Evolutionary conservation across 2,113 vertebrate species (phyloP).

Genomic region (Acinonyx jubatus): DNA sequence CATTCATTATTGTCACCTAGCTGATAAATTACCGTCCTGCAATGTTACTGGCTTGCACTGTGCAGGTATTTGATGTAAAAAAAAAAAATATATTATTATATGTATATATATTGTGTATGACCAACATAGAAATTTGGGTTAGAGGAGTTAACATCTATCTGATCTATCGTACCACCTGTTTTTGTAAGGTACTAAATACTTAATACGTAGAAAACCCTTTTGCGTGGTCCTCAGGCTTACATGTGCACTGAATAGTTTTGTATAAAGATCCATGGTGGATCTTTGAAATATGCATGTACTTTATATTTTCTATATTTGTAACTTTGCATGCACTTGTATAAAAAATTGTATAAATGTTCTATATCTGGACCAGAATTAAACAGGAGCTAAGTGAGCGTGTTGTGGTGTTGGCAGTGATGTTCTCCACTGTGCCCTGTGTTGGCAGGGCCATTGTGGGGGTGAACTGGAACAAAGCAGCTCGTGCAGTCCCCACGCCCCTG

Average conservation of each 20-base stretch:
- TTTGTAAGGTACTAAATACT: slow-evolving; percentile 71
- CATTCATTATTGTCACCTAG: slow-evolving; percentile 18
- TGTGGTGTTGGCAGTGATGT: neutral
- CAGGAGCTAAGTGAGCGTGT: neutral
- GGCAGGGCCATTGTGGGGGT: neutral
- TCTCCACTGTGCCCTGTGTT: neutral
- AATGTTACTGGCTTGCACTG: slow-evolving; percentile 47
- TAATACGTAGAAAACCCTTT: slow-evolving; percentile 19
- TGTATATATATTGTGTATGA: slow-evolving; percentile 17
- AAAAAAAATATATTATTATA: neutral
- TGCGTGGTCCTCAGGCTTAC: neutral
- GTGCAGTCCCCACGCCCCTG: no score
- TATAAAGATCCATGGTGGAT: slow-evolving; percentile 40
- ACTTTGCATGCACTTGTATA: slow-evolving; percentile 77
- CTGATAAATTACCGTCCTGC: slow-evolving; percentile 19
- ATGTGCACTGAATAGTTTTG: slow-evolving; percentile 65
- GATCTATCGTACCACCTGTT: neutral
- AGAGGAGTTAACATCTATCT: slow-evolving; percentile 15
- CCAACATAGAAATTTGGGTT: slow-evolving; percentile 19
- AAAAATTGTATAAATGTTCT: slow-evolving; percentile 80
- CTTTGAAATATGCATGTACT: slow-evolving; percentile 73
- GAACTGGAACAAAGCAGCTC: neutral
- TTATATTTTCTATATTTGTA: slow-evolving; percentile 81
- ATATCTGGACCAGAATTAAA: slow-evolving; percentile 82
- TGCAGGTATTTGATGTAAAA: slow-evolving; percentile 46